These are phyloP conservation scores for Chrysaora quinquecirrha DNA, from an alignment of 30 jellyfish, hydroid and myxozoan genomes.

Conservation along the genomic window DNA sequence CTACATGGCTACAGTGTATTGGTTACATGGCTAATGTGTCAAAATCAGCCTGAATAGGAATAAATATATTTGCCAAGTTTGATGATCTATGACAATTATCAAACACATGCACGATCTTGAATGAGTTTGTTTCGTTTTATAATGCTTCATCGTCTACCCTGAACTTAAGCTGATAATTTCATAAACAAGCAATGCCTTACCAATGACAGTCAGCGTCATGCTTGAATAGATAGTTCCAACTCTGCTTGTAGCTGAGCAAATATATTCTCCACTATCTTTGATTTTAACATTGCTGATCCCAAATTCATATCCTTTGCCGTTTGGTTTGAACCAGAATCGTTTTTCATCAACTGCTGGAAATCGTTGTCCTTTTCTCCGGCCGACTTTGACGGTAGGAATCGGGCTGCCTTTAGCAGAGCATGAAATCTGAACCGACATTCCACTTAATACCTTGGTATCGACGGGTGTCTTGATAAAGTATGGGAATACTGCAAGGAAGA, in stretches of 20 bases:
- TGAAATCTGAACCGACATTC: slow-evolving; percentile 77
- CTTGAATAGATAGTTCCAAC: slow-evolving; percentile 83
- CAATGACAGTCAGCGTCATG: slow-evolving; percentile 79
- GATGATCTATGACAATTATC: too few species aligned
- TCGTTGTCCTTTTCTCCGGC: slow-evolving; percentile 60
- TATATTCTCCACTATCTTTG: slow-evolving; percentile 91
- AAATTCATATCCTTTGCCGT: slow-evolving; percentile 52
- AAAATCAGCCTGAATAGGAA: too few species aligned
- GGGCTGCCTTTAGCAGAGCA: slow-evolving; percentile 98
- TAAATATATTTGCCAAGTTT: too few species aligned
- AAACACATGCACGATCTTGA: too few species aligned
- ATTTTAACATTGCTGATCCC: slow-evolving; percentile 87
- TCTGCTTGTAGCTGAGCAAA: slow-evolving; percentile 84
- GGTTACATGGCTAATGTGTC: too few species aligned
- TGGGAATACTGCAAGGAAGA: slow-evolving; percentile 60
- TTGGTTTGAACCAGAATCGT: slow-evolving; percentile 71
- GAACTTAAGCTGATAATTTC: too few species aligned
- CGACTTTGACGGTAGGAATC: slow-evolving; percentile 70
- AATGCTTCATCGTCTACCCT: too few species aligned
- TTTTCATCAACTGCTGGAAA: slow-evolving; percentile 91
- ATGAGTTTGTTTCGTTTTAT: too few species aligned
- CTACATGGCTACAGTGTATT: too few species aligned
- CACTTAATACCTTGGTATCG: slow-evolving; percentile 81
- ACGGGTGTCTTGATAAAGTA: slow-evolving; percentile 60
- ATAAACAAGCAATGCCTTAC: slow-evolving; percentile 65